Evolutionary conservation across 2,113 vertebrate genomes (phyloP), one percentile per base, ranked within the genome.

Genomic region (Pseudopipra pipra): DNA sequence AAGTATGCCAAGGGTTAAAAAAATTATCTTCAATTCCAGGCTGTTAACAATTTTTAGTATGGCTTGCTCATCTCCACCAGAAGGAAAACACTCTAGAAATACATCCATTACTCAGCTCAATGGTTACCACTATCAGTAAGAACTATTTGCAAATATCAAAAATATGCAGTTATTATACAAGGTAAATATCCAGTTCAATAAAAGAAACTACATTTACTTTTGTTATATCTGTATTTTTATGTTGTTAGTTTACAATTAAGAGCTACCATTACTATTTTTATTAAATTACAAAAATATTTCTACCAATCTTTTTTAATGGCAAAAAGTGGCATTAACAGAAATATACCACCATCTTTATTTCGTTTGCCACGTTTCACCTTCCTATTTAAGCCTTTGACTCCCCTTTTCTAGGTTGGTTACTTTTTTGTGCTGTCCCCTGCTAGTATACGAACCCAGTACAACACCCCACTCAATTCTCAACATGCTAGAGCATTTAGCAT

Each of bases 171-270:
- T 87, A 72, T 25, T 24, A 23, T 27, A 70, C 41, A 54, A 93
- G 66, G 46, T 52, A 93, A 96, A 97, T 55, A 85, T 35, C 22
- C 77, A 76, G 68, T 83, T 89, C 94, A 95, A 81, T 30, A 47
- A 49, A 88, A 87, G 9, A 61, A 71, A 70, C 43, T 68, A 68
- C n/a, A 89, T 49, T 71, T 76, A 72, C 20, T 84, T 71, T 21
- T 63, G 22, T 80, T 86, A 59, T 66, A 67, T 59, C 9, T 63
- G n/a, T 51, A 46, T 70, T 76, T 93, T 89, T 87, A 35, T 8
- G 1, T 46, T 85, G 24, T 33, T 73, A 72, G 56, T 87, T 94
- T 51, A 74, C 59, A 82, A 27, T 83, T 68, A 89, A 88, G 37
- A 94, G 88, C 12, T 10, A 83, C 17, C 83, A 41, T 35, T 77